Evolutionary conservation across 2,888 invertebrate genomes (phyloP).

Genomic region (Tetragonula carbonaria): DNA sequence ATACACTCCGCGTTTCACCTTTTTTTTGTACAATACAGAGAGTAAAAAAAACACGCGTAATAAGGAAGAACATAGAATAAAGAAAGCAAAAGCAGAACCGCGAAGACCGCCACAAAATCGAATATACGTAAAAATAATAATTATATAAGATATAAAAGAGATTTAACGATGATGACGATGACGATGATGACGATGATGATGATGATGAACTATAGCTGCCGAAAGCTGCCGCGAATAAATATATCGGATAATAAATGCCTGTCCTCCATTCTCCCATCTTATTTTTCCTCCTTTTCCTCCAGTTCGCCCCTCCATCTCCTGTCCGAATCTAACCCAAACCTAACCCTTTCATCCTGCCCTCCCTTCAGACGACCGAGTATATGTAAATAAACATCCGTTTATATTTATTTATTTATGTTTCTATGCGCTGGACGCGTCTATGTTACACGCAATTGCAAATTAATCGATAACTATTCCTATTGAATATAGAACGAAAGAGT

Average conservation of each 20-base stretch:
- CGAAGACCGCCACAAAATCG: conserved; percentile 32
- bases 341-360: background rate
- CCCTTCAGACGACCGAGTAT: conserved; percentile 55
- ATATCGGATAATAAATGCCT: conserved; percentile 45
- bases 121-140: conserved; percentile 56
- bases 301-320: background rate
- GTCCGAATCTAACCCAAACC: background rate
- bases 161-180: conserved; percentile 33
- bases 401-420: conserved; percentile 82
- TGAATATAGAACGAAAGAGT: conserved; percentile 69
- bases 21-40: background rate
- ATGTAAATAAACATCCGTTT: conserved; percentile 77
- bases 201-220: conserved; percentile 28
- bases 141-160: conserved; percentile 13
- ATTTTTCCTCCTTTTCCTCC: background rate
- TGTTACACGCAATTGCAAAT: conserved; percentile 76
- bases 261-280: background rate
- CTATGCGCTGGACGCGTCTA: conserved; percentile 82
- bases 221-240: conserved; percentile 42
- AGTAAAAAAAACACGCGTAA: background rate
- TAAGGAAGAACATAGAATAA: background rate
- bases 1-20: background rate
- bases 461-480: conserved; percentile 71
- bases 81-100: background rate
- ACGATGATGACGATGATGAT: background rate